Evolutionary conservation across 2,888 invertebrate genomes (phyloP), one percentile per base, ranked within the genome.

Genomic region (Steinernema scapterisci): DNA sequence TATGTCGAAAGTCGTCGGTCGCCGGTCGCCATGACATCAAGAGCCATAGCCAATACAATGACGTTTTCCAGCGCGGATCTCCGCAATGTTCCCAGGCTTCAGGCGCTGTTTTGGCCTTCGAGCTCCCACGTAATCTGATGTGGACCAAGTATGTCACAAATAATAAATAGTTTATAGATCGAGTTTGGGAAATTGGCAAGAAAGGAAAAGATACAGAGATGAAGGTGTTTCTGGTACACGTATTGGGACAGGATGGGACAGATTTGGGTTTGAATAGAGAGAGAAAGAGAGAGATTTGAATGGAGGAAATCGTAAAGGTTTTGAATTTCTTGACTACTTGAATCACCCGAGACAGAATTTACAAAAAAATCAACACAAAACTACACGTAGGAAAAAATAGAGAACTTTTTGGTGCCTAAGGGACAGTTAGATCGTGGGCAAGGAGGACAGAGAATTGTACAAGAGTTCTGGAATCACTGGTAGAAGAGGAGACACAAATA

Each of bases 211-310:
- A 19, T 48, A 48, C 48, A 48, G 48, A 48, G 6, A 7, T 48
- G 48, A 48, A 16, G 63, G 31, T 31, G 16, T 38, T 27, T 48
- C 16, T 19, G 38, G 31, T 63, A 63, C 63, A 63, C 63, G 63
- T 63, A 63, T 63, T 63, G 63, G 63, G 16, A 54, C 23, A 54
- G 51, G 25, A n/a, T n/a, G 25, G n/a, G 54, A 54, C 9, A 44
- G 16, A 44, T 44, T 11, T 11, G 9, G 45, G 45, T 7, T 11
- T 44, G 45, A 16, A 48, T 5, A 19, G 48, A 48, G 16, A 48
- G 13, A 48, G 6, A 48, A 19, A 48, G 48, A 48, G 48, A 5
- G 48, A 48, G 48, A 48, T 16, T 16, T n/a, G 48, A 13, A 48
- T 48, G 38, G 38, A 38, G 38, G 38, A 38, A 38, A 38, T 9